These are phyloP conservation scores for human DNA, from an alignment of 2,113 vertebrate genomes.

Conservation along the genomic window GRCh38 chr11:109649001-109649500, in stretches of 20 bases:
- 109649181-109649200: slow-evolving; percentile 6
- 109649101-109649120: neutral
- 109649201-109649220: neutral
- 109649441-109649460: neutral
- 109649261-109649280: neutral
- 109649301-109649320: neutral
- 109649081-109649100: neutral
- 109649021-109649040: neutral
- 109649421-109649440: slow-evolving; percentile 46
- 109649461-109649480: neutral
- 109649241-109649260: neutral
- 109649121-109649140: slow-evolving; percentile 12
- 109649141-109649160: neutral
- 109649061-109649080: neutral
- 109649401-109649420: slow-evolving; percentile 21
- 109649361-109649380: neutral
- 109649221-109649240: slow-evolving; percentile 19
- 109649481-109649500: slow-evolving; percentile 14
- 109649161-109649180: neutral
- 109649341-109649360: neutral
- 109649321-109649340: neutral
- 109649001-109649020: neutral
- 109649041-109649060: neutral
- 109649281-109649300: neutral
- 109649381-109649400: neutral